These are phyloP conservation scores for Ischnus inquisitorius DNA, from an alignment of 2,888 invertebrate genomes.

Conservation along the genomic window DNA sequence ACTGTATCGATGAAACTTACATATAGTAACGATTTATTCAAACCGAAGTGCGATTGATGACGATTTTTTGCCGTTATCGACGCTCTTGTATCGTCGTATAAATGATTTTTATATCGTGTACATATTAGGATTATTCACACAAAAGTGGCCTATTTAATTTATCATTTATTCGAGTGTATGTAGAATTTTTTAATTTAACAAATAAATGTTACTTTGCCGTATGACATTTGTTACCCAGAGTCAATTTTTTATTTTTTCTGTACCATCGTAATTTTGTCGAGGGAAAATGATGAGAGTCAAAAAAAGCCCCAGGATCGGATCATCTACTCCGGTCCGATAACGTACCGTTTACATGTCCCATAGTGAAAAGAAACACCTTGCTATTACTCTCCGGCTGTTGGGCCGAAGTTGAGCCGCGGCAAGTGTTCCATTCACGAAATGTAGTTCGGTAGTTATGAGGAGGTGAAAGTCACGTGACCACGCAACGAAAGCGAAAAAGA, in stretches of 20 bases:
- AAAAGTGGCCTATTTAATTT: constrained; percentile 55
- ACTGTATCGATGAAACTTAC: background rate
- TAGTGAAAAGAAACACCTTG: too few species aligned
- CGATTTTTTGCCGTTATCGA: background rate
- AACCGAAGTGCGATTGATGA: background rate
- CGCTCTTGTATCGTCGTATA: constrained; percentile 20
- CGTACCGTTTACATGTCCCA: too few species aligned
- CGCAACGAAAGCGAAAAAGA: too few species aligned
- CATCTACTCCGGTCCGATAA: too few species aligned
- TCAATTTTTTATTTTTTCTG: constrained; percentile 14
- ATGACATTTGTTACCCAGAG: background rate
- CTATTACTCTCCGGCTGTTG: too few species aligned
- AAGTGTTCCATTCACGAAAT: too few species aligned
- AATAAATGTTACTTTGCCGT: constrained; percentile 46
- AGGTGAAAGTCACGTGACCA: too few species aligned
- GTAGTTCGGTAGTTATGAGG: too few species aligned
- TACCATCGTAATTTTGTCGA: background rate
- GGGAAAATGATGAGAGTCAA: too few species aligned
- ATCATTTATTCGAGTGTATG: constrained; percentile 42
- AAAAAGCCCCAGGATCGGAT: too few species aligned
- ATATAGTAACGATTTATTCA: background rate
- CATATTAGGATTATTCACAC: constrained; percentile 62
- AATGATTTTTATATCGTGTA: constrained; percentile 57
- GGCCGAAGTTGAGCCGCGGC: too few species aligned
- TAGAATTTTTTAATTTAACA: constrained; percentile 58